Evolutionary conservation across 2,113 vertebrate genomes (phyloP), one percentile per base, ranked within the genome.

Genomic region (Crypturellus undulatus): DNA sequence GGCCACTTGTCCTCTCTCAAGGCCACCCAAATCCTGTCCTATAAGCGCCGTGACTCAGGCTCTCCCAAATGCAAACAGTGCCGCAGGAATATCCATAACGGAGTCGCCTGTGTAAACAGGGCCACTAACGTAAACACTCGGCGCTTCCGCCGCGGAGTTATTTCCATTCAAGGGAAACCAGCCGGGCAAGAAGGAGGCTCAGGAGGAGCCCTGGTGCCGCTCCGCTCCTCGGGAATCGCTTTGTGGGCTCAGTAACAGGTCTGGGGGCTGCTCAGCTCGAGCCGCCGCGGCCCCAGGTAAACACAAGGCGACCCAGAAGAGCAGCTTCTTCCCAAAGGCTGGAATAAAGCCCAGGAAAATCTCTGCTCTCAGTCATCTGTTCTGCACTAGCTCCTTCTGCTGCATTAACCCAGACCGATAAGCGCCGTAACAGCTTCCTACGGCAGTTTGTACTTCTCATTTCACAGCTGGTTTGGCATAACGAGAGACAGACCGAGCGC

Each of bases 201-300:
- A 8, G 68, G 68, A 65, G 20, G 21, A 42, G 49, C 38, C 9
- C 38, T 9, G 38, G 38, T 38, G 38, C 38, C 38, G 38, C 38
- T 26, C 70, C n/a, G 26, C 12, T 34, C 22, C 30, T 28, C 36
- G 18, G 25, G 4, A 22, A 32, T 42, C 52, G 16, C 14, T 16
- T 0, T 6, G 40, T 12, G 62, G 6, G 1, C 16, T 40, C 4
- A 36, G 24, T 24, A 14, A 5, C 15, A 15, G 2, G 1, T 9
- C 26, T 4, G 54, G 21, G 10, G 18, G 4, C 21, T 21, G 10
- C 49, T 49, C 49, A 13, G 32, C 16, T 68, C 63, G n/a, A 45
- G 70, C 36, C 40, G 51, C 51, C 9, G 58, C 15, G 60, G 62
- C 28, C 38, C 17, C 54, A 58, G 54, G 30, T 32, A 58, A 58